Evolutionary conservation across 2,113 vertebrate species (phyloP), one percentile per base, ranked within the genome.

Genomic region (Cepphus grylle): DNA sequence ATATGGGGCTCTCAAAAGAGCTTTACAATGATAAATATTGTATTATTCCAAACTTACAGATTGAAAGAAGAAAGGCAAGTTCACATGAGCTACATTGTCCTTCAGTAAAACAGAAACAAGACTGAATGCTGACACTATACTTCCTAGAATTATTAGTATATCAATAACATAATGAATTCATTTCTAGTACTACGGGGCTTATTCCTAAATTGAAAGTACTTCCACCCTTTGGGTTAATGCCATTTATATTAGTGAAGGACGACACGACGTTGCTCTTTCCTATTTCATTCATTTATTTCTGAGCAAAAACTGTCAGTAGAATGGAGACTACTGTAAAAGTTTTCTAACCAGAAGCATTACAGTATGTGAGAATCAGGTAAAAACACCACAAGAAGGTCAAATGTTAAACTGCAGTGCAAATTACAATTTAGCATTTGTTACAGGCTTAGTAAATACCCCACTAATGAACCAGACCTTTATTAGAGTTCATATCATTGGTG

Each of bases 391-490:
- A 58, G 58, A 86, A 95, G 93, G 97, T 97, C 89, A 97, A 97
- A 95, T 73, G 94, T 92, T 97, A 94, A 94, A 95, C 6, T 93
- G 63, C 32, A 49, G 21, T 91, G 69, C 53, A 97, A 94, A 96
- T 38, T 90, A 12, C 55, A 95, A 94, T 89, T 88, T 84, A 90
- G 83, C 58, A 94, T 95, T 97, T 96, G 38, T 87, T 97, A 94
- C 32, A 94, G 69, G 30, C 69, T 96, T 92, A 84, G 77, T 83
- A 95, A 96, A 95, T 42, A 65, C 8, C 8, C 25, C 38, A 79
- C 38, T 95, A 97, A 98, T 74, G 93, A 97, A 94, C 58, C 9
- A 96, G 84, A 95, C 71, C 94, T 96, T 96, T 97, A 97, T 71
- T 88, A 85, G 70, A 72, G 93, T 96, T 97, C 88, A 30, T 91